Evolutionary conservation across 1,140 invertebrate species (phyloP).

Genomic region (Gerris buenoi): DNA sequence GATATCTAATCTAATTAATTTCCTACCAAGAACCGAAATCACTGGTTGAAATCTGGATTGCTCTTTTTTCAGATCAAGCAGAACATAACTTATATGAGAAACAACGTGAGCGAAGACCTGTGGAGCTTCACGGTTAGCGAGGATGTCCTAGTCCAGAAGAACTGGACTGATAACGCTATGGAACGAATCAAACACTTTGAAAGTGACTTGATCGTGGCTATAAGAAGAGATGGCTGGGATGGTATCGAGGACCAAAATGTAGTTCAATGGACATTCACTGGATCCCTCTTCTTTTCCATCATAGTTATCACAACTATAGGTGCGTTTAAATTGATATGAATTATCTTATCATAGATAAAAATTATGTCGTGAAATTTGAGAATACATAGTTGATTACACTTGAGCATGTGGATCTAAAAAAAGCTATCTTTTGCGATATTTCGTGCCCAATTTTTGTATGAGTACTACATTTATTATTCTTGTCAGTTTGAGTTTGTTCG

Average conservation of each 20-base stretch:
- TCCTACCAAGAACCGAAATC: too few species aligned
- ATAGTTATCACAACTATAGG: conserved; percentile 95
- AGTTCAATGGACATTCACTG: conserved; percentile 78
- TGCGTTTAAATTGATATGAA: too few species aligned
- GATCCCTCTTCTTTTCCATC: conserved; percentile 88
- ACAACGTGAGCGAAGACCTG: conserved; percentile 58
- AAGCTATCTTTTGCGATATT: too few species aligned
- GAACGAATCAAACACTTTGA: conserved; percentile 57
- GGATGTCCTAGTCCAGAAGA: conserved; percentile 46
- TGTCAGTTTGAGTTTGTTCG: too few species aligned
- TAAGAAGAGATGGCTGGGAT: conserved; percentile 83
- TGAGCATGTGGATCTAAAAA: too few species aligned
- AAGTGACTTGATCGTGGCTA: conserved; percentile 58
- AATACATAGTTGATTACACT: too few species aligned
- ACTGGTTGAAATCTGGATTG: too few species aligned
- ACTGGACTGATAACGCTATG: conserved; percentile 50
- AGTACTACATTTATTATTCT: too few species aligned
- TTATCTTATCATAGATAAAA: too few species aligned
- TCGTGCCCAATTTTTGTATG: too few species aligned
- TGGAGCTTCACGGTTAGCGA: conserved; percentile 57
- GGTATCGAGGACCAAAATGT: conserved; percentile 60
- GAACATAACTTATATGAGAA: conserved; percentile 53
- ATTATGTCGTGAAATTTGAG: too few species aligned
- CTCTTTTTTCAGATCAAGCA: conserved; percentile 74
- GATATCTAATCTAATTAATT: too few species aligned